Evolutionary conservation across 1,140 invertebrate genomes (phyloP).

Genomic region (Temnothorax longispinosus): DNA sequence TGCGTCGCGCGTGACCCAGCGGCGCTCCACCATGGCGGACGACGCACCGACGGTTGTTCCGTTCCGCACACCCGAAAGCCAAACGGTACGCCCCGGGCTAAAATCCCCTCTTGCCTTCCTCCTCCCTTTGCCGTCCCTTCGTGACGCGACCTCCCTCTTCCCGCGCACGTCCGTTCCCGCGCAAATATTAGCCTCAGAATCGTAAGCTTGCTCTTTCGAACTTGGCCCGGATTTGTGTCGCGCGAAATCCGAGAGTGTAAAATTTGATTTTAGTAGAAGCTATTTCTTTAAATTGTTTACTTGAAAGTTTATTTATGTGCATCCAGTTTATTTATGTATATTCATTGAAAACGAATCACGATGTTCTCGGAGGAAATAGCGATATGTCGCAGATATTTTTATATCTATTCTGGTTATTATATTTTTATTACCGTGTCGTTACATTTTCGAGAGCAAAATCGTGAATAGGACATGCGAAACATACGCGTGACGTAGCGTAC

Average conservation of each 20-base stretch:
- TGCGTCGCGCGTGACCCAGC: slow-evolving; percentile 73
- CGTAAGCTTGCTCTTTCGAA: background rate
- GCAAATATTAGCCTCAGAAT: background rate
- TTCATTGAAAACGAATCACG: background rate
- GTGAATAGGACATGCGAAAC: slow-evolving; percentile 20
- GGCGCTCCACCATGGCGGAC: slow-evolving; percentile 67
- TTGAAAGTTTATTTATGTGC: background rate
- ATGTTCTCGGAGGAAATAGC: background rate
- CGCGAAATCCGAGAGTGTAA: background rate
- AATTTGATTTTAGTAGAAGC: background rate
- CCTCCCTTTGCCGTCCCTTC: background rate
- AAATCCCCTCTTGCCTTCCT: background rate
- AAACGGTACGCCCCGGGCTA: background rate
- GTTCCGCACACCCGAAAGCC: slow-evolving; percentile 9
- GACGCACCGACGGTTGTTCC: slow-evolving; percentile 44
- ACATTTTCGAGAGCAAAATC: slow-evolving; percentile 16
- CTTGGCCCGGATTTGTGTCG: background rate
- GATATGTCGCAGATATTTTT: slow-evolving; percentile 32
- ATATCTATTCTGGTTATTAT: background rate
- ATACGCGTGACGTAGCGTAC: background rate
- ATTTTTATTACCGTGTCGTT: background rate
- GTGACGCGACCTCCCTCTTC: background rate
- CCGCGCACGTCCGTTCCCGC: background rate
- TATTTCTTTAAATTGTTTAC: background rate
- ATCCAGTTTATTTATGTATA: background rate